Base-by-base conservation (phyloP, 2,888 invertebrate genomes). In the Psococerastis gibbosa region DNA sequence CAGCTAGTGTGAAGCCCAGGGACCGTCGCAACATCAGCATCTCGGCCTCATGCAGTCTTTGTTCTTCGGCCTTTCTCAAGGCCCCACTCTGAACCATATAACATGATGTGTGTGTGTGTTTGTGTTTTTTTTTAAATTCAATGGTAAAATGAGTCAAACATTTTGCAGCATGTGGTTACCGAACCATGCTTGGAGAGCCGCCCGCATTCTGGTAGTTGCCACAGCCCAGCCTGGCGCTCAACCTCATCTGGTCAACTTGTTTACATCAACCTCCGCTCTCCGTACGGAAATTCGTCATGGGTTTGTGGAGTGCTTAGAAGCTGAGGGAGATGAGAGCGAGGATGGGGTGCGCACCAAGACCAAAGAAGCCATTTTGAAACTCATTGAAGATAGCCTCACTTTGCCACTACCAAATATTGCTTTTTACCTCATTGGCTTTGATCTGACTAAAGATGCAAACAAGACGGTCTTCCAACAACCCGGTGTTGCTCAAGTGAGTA, bases 301-400 rank as follows among this genome's bases (percentile, higher is more conserved):
- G 1, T 91, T 92, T 64, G 88, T 91, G 6, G 85, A 91, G 53
- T 83, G 85, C 56, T 60, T 92, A 43, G 91, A 91, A 54, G 72
- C 73, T 27, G 70, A 73, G 50, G 58, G 58, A 38, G 55, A 54
- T 45, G 60, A 61, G 20, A 57, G 56, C 2, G 52, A 54, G 15
- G 50, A 53, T 8, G 48, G 50, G 8, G 50, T 52, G 5, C 51
- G 50, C 35, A 50, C 49, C 32, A 61, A 61, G 22, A 72, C 75
- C 31, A 78, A 81, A 60, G 76, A 78, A 54, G 71, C 74, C 11
- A 73, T 91, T 44, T 63, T 92, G 13, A 61, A 73, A 51, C 61
- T 91, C 3, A 60, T 94, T 55, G 75, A 84, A 57, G 75, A 79
- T 50, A 77, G 83, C 55, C 66, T 92, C 43, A 70, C 71, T 3